Percentiles rank a stretch among this genome's conserved stretches.
Conservation (phyloP, 2,113 vertebrate species). For the Nycticebus coucang region DNA sequence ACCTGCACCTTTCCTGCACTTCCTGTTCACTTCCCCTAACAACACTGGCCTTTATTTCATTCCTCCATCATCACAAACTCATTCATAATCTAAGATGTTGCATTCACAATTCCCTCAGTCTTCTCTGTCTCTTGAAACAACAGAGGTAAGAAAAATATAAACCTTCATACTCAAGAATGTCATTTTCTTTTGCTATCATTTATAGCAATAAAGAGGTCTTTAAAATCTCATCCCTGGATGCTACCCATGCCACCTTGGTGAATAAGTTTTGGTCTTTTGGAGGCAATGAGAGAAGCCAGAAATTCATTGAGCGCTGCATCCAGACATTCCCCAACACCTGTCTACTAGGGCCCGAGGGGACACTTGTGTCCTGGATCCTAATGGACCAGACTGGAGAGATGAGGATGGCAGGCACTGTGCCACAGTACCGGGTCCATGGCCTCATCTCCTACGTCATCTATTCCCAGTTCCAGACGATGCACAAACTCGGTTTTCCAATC, state of each 20-base stretch:
- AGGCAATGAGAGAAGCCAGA: too few species aligned
- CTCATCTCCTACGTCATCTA: not conserved
- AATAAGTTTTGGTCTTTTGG: conserved; percentile 22
- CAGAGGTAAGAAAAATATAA: not conserved
- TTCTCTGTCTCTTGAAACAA: not conserved
- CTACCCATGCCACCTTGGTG: not conserved
- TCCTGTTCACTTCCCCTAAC: not conserved
- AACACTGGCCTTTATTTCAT: not conserved
- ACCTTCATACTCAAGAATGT: not conserved
- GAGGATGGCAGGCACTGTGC: conserved; percentile 27
- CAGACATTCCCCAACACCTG: too few species aligned
- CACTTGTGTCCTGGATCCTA: conserved; percentile 35
- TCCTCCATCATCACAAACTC: not conserved
- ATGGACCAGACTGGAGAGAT: conserved; percentile 73
- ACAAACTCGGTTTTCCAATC: not conserved
- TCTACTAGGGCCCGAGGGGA: not conserved
- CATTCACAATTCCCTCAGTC: not conserved
- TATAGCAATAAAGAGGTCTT: conserved; percentile 53
- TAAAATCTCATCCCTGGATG: conserved; percentile 11
- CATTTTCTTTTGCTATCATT: not conserved
- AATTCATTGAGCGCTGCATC: too few species aligned
- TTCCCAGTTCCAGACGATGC: not conserved
- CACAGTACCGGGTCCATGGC: conserved; percentile 8
- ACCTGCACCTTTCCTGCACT: not conserved
- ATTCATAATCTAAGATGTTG: too few species aligned